A percentile compares a stretch with the other conserved stretches of the same genome.
Conservation (phyloP, 2,797 vertebrate species). For the Phrynocephalus guinanensis region DNA sequence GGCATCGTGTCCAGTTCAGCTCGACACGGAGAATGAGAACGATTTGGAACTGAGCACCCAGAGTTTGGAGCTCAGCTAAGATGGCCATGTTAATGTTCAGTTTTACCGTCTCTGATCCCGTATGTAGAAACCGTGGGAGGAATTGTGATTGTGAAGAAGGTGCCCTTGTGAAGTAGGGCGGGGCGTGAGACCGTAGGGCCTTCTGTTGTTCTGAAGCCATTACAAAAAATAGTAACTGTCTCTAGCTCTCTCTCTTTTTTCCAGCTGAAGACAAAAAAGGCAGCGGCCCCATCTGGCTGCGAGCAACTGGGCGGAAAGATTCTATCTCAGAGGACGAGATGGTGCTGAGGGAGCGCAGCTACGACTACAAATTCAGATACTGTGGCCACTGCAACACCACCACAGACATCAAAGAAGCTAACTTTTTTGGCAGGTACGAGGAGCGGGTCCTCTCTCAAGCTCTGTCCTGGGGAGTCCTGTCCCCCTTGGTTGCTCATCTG, state of each 20-base stretch:
- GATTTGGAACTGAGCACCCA: not conserved
- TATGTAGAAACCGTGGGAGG: not conserved
- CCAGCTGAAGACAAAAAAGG: conserved; percentile 92
- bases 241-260: conserved; percentile 10
- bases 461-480: not conserved
- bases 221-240: not conserved
- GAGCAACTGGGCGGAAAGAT: conserved; percentile 90
- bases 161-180: not conserved
- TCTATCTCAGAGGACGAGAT: conserved; percentile 95
- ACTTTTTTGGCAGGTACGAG: conserved; percentile 96
- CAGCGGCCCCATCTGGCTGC: conserved; percentile 88
- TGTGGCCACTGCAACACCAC: conserved; percentile 99
- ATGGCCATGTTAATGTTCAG: not conserved
- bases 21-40: too few relatives aligned
- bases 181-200: not conserved
- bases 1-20: not conserved
- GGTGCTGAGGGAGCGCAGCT: conserved; percentile 92
- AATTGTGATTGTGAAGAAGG: too few relatives aligned
- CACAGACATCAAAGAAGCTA: conserved; percentile 98
- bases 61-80: not conserved
- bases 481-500: not conserved
- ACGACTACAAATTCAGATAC: conserved; percentile 98
- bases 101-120: not conserved
- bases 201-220: not conserved
- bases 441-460: not conserved